phyloP scores from a whole-genome alignment of 2,797 vertebrate genomes.

The Anabas testudineus region DNA sequence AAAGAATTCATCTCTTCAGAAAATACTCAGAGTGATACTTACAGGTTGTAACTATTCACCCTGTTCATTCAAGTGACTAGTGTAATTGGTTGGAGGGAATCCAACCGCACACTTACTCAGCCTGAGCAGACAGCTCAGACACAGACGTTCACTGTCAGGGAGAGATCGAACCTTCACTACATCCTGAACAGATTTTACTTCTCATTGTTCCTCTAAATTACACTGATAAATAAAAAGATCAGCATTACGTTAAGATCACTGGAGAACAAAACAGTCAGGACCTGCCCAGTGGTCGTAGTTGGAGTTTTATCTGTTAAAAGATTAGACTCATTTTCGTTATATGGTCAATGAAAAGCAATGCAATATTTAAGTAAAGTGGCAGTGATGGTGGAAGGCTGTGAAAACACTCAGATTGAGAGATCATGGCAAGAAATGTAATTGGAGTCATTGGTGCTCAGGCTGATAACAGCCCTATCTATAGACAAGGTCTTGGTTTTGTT shows the following conservation, averaged over 20 bases:
- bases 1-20: slow-evolving; percentile 71
- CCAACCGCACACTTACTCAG: slow-evolving; percentile 56
- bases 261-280: background rate
- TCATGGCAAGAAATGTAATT: too few relatives aligned
- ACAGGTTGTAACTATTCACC: slow-evolving; percentile 73
- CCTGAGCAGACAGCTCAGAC: slow-evolving; percentile 44
- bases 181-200: slow-evolving; percentile 1
- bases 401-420: too few relatives aligned
- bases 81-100: slow-evolving; percentile 77
- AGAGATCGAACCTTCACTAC: slow-evolving; percentile 17
- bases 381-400: too few relatives aligned
- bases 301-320: slow-evolving; percentile 16
- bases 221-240: slow-evolving; percentile 7
- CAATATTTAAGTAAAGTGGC: too few relatives aligned
- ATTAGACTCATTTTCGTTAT: slow-evolving; percentile 1
- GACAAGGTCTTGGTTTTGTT: background rate
- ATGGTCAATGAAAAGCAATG: too few relatives aligned
- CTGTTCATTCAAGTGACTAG: slow-evolving; percentile 67
- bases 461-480: too few relatives aligned
- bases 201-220: slow-evolving; percentile 4
- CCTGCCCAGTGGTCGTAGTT: too few relatives aligned
- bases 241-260: background rate
- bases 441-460: too few relatives aligned
- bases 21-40: slow-evolving; percentile 78
- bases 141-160: slow-evolving; percentile 37